Evolutionary conservation across 2,113 vertebrate genomes (phyloP).

Genomic region (Tragulus kanchil): DNA sequence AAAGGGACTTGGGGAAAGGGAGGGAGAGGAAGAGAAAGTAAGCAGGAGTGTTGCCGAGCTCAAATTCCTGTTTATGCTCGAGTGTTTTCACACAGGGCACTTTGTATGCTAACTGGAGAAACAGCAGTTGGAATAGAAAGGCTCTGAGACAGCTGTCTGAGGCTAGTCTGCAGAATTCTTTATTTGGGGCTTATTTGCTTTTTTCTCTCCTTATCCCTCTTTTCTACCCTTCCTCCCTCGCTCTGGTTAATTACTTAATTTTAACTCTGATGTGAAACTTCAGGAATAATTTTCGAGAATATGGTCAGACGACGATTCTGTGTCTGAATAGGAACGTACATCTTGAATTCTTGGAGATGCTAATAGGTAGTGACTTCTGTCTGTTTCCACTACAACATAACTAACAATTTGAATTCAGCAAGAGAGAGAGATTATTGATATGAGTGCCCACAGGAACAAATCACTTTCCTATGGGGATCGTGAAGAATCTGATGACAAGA

Average conservation of each 20-base stretch:
- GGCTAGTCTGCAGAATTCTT: not conserved
- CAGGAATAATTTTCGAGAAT: not conserved
- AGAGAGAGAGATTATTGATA: not conserved
- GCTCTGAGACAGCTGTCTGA: not conserved
- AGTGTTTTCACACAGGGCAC: not conserved
- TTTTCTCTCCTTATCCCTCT: not conserved
- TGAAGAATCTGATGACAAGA: not conserved
- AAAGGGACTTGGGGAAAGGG: not conserved
- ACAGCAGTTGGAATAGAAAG: not conserved
- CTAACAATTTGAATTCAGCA: not conserved
- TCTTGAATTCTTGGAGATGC: not conserved
- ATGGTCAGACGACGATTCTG: not conserved
- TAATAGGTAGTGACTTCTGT: not conserved
- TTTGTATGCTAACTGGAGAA: not conserved
- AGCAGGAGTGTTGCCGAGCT: not conserved
- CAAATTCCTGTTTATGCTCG: not conserved
- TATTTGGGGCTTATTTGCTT: not conserved
- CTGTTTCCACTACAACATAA: not conserved
- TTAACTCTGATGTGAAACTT: conserved; percentile 21
- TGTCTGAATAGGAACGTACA: not conserved
- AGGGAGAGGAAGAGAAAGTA: conserved; percentile 41
- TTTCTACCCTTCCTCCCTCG: rapidly evolving
- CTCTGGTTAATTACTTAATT: not conserved
- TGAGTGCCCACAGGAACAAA: not conserved
- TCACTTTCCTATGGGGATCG: not conserved